Evolutionary conservation across 2,888 invertebrate species (phyloP).

Genomic region (Parnassius orleans): DNA sequence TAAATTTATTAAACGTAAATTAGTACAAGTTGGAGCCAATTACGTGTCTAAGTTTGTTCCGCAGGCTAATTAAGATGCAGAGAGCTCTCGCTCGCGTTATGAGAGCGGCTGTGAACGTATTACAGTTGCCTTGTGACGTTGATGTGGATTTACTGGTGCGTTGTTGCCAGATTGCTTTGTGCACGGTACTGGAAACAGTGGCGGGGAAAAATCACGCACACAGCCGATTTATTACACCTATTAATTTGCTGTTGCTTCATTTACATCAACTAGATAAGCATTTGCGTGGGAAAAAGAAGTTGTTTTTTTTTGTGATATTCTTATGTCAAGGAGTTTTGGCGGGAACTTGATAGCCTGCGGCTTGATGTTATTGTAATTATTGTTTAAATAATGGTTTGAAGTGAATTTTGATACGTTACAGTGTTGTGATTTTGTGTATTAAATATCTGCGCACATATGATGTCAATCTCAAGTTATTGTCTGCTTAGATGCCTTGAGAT

Average conservation of each 20-base stretch:
- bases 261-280: not conserved
- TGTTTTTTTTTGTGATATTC: too few species aligned
- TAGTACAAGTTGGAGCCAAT: constrained; percentile 24
- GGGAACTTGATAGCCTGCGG: too few species aligned
- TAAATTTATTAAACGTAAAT: constrained; percentile 25
- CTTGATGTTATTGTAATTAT: too few species aligned
- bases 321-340: too few species aligned
- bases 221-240: not conserved
- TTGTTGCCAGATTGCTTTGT: constrained; percentile 19
- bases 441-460: too few species aligned
- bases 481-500: too few species aligned
- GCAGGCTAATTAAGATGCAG: constrained; percentile 25
- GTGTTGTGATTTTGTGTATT: too few species aligned
- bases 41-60: constrained; percentile 21
- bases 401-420: too few species aligned
- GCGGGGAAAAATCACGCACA: not conserved
- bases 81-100: constrained; percentile 19
- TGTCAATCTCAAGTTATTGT: too few species aligned
- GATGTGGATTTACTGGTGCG: constrained; percentile 23
- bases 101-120: constrained; percentile 20
- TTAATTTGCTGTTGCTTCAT: not conserved
- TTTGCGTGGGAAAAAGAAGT: too few species aligned
- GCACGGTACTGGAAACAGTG: constrained; percentile 8
- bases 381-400: too few species aligned
- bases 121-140: constrained; percentile 23